These are phyloP conservation scores for Gymnoscelis rufifasciata DNA, from an alignment of 2,888 invertebrate genomes.

Conservation along the genomic window DNA sequence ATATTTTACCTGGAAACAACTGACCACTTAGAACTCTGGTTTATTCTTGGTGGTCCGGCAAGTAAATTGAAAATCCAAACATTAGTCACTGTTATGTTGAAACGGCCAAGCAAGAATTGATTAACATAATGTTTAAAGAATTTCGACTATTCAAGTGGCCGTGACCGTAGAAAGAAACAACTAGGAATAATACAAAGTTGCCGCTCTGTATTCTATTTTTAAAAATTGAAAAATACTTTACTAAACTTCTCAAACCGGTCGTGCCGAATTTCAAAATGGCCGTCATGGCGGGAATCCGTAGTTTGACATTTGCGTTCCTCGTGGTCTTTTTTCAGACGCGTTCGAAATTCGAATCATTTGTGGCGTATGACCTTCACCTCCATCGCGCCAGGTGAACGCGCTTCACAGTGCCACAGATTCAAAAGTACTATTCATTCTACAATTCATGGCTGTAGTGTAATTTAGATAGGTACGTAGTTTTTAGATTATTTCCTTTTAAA, in stretches of 20 bases:
- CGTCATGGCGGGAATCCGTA: conserved; percentile 53
- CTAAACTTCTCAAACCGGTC: conserved; percentile 52
- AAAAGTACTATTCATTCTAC: no score
- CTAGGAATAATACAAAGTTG: conserved; percentile 49
- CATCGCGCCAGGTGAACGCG: conserved; percentile 62
- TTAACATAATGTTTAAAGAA: conserved; percentile 26
- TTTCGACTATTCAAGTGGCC: conserved; percentile 22
- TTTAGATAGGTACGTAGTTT: no score
- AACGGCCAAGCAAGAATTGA: conserved; percentile 21
- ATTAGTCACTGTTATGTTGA: conserved; percentile 18
- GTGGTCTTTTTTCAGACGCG: conserved; percentile 1
- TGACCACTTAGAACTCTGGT: no score
- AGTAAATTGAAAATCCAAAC: conserved; percentile 1
- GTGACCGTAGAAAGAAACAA: conserved; percentile 36
- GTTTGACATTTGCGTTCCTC: conserved; percentile 57
- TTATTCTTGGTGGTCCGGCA: background rate
- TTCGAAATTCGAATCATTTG: conserved; percentile 44
- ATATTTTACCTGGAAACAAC: no score
- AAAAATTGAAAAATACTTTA: conserved; percentile 21
- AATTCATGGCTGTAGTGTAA: no score
- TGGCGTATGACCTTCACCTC: conserved; percentile 71
- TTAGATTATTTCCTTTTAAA: no score
- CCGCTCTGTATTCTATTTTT: conserved; percentile 20
- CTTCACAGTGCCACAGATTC: conserved; percentile 29
- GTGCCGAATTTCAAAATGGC: conserved; percentile 65